Evolutionary conservation across 2,113 vertebrate species (phyloP).

Genomic region (Saimiri boliviensis): DNA sequence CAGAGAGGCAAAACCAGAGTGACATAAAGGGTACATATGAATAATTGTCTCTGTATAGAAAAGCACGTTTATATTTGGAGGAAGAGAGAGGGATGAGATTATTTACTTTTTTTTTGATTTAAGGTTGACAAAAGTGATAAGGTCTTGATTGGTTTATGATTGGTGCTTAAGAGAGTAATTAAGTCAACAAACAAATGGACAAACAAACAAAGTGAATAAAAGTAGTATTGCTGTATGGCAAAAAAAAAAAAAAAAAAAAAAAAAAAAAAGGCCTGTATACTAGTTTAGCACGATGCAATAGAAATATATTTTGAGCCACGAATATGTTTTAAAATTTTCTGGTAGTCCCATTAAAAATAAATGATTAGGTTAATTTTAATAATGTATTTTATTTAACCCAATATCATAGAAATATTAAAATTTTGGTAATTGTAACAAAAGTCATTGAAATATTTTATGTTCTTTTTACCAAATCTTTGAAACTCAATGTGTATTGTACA

Average conservation of each 20-base stretch:
- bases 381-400: background rate
- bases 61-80: background rate
- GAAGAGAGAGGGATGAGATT: background rate
- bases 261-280: too few relatives aligned
- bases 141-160: background rate
- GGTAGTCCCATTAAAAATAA: background rate
- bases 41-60: background rate
- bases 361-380: background rate
- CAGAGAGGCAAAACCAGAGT: background rate
- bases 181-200: background rate
- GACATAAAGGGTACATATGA: background rate
- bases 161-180: background rate
- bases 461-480: background rate
- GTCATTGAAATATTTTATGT: background rate
- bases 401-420: background rate
- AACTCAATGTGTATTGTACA: background rate
- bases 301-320: too few relatives aligned
- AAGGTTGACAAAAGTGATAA: background rate
- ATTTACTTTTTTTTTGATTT: conserved; percentile 16
- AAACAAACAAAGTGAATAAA: background rate
- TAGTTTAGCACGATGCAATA: too few relatives aligned
- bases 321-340: too few relatives aligned
- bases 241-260: too few relatives aligned
- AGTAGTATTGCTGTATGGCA: background rate
- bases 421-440: background rate